phyloP scores from a whole-genome alignment of 2,797 vertebrate genomes.

The Eremophila alpestris region DNA sequence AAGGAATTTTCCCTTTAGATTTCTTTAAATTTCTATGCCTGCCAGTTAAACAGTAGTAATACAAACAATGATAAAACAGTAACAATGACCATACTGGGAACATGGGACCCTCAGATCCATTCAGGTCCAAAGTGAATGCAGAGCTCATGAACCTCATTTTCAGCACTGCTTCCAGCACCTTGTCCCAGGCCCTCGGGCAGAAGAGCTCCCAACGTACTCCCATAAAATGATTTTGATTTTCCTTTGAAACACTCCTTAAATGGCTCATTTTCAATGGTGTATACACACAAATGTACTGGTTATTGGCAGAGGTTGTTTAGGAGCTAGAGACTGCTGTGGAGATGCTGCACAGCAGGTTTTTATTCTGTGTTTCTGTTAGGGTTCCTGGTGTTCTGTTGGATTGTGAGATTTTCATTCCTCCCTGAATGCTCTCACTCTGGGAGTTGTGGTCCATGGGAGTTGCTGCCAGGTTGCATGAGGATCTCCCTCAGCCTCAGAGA shows the following conservation, averaged over 20 bases:
- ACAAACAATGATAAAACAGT: neutral
- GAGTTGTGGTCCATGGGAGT: neutral
- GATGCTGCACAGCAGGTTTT: neutral
- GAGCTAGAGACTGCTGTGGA: neutral
- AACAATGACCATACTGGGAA: neutral
- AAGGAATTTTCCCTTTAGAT: neutral
- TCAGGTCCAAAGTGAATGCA: neutral
- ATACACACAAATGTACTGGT: neutral
- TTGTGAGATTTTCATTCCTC: neutral
- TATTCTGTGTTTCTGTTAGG: neutral
- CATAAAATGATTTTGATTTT: neutral
- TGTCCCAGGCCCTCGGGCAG: rapidly evolving
- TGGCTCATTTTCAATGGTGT: neutral
- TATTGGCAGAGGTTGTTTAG: neutral
- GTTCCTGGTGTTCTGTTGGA: neutral
- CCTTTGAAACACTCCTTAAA: neutral
- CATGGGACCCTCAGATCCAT: neutral
- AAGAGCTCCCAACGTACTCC: neutral
- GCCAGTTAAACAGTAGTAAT: neutral
- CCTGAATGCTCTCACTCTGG: neutral
- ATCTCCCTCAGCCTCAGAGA: neutral
- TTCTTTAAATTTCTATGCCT: neutral
- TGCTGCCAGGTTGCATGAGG: neutral
- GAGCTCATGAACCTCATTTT: neutral
- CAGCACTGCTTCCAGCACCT: neutral